Base-by-base conservation (phyloP, 2,113 vertebrate species). In the Cyanistes caeruleus region DNA sequence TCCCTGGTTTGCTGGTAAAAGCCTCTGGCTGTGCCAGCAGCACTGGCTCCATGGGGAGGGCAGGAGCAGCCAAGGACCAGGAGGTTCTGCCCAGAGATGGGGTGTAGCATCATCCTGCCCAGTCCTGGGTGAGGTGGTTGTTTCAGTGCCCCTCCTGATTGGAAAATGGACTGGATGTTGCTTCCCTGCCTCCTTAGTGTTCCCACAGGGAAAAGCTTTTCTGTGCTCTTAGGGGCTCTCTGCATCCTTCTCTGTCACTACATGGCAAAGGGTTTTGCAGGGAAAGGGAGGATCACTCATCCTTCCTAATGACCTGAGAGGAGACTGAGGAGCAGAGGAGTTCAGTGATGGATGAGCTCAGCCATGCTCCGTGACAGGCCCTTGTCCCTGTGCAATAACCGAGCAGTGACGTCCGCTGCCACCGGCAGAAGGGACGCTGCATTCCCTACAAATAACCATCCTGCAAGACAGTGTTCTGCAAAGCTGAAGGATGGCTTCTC, bases 301-400 rank as follows among this genome's bases (percentile, higher is more conserved):
- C 81, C 85, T 90, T 95, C 84, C 58, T 93, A 95, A 95, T 27
- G 93, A 94, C 70, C 87, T 46, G 41, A 72, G 87, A 78, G 92
- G 81, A 91, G 85, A 23, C 10, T 0, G 18, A 93, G 82, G 67
- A 81, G 56, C 87, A 64, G 84, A 76, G 84, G 78, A 93, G 48
- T 5, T 79, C 53, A 24, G 74, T 87, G 94, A 94, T 75, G 90
- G 92, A 95, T 94, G 90, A 97, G 78, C 82, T 87, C 90, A 93
- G 85, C 85, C n/a, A 5, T 35, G 67, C 74, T 87, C 88, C 49
- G 3, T 20, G 88, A 92, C 93, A 92, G 74, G 65, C 62, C 48
- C 78, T 63, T 85, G 82, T 93, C 88, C 90, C 90, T 17, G 3
- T 55, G 94, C 85, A 87, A 25, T 56, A 74, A 59, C 35, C 5